A percentile compares a stretch with the other conserved stretches of the same genome.
Evolutionary conservation across 2,113 vertebrate species (phyloP).

Genomic region (human): GRCh38 chr4:39658001-39658500

Average conservation of each 20-base stretch:
- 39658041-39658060: too few species aligned
- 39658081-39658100: neutral
- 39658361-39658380: constrained; percentile 22
- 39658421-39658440: too few species aligned
- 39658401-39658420: neutral
- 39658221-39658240: neutral
- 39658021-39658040: too few species aligned
- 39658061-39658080: too few species aligned
- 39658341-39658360: neutral
- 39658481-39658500: too few species aligned
- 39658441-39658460: too few species aligned
- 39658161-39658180: neutral
- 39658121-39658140: neutral
- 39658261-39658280: neutral
- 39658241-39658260: neutral
- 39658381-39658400: constrained; percentile 18
- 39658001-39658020: too few species aligned
- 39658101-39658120: neutral
- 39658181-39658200: neutral
- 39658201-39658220: neutral
- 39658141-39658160: neutral
- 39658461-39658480: too few species aligned
- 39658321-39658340: neutral
- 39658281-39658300: neutral
- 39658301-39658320: neutral